These are phyloP conservation scores for Drosophila chauvacae DNA, from an alignment of 1,140 invertebrate genomes.

Conservation along the genomic window DNA sequence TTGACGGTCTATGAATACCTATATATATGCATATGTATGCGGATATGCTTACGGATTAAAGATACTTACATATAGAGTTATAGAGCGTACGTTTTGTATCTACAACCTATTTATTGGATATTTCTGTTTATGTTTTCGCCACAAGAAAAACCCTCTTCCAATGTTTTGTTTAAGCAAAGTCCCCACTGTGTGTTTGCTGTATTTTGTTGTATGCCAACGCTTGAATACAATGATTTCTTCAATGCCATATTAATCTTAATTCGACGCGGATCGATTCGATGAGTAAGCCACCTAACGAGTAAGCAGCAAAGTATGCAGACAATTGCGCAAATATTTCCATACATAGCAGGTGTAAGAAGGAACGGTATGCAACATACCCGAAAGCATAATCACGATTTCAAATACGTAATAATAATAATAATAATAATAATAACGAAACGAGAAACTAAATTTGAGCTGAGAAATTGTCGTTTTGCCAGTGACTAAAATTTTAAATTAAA, in stretches of 20 bases:
- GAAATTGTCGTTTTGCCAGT: constrained; percentile 73
- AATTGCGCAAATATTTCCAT: constrained; percentile 72
- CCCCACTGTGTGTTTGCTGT: constrained; percentile 51
- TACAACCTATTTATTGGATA: constrained; percentile 72
- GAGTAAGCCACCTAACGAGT: constrained; percentile 35
- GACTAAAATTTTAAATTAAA: constrained; percentile 71
- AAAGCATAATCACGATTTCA: constrained; percentile 83
- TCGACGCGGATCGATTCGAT: constrained; percentile 26
- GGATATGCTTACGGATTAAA: constrained; percentile 51
- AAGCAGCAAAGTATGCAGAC: constrained; percentile 29
- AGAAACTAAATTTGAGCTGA: constrained; percentile 34
- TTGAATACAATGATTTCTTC: constrained; percentile 72
- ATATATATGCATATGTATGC: constrained; percentile 17
- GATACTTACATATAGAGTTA: constrained; percentile 52
- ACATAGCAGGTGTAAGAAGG: constrained; percentile 57
- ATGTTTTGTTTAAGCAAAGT: constrained; percentile 55
- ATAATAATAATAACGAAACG: constrained; percentile 25
- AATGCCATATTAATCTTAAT: constrained; percentile 82
- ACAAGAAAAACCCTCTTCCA: constrained; percentile 58
- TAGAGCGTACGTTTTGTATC: constrained; percentile 60
- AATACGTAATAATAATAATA: constrained; percentile 79
- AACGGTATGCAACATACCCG: constrained; percentile 80
- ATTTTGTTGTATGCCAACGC: constrained; percentile 68
- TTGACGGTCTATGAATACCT: constrained; percentile 54
- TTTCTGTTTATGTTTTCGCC: constrained; percentile 68